These are phyloP conservation scores for Pristionchus pacificus DNA, from an alignment of 1,140 invertebrate species.

Conservation along the genomic window DNA sequence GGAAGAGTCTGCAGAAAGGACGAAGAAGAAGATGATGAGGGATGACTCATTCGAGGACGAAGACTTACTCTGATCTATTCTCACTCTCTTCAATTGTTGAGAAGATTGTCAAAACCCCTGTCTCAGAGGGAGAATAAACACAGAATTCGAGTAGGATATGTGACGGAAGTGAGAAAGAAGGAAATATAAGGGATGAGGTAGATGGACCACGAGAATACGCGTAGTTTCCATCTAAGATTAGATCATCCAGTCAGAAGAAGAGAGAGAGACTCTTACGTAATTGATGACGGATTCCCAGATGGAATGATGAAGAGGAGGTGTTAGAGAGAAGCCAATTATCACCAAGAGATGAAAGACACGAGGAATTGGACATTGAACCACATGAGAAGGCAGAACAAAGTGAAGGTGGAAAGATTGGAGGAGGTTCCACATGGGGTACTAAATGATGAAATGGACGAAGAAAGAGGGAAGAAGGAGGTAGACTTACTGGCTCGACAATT, in stretches of 20 bases:
- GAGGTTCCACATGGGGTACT: constrained; percentile 40
- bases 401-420: constrained; percentile 11
- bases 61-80: neutral
- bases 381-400: constrained; percentile 30
- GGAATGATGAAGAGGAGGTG: constrained; percentile 29
- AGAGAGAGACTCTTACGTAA: neutral
- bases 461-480: neutral
- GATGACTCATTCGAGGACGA: too few species aligned
- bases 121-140: constrained; percentile 12
- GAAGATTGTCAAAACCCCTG: neutral
- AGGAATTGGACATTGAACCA: constrained; percentile 26
- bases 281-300: constrained; percentile 33
- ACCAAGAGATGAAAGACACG: too few species aligned
- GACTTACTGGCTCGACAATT: constrained; percentile 41
- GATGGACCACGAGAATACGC: constrained; percentile 32
- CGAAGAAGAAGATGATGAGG: too few species aligned
- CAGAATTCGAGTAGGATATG: constrained; percentile 37
- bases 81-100: neutral
- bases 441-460: constrained; percentile 6
- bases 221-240: constrained; percentile 19
- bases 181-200: constrained; percentile 14
- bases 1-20: too few species aligned
- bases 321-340: too few species aligned
- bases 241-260: neutral
- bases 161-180: constrained; percentile 21